A percentile compares a stretch with the other conserved stretches of the same genome.
These are phyloP conservation scores for Mesorhabditis sp. DNA, from an alignment of 2,888 invertebrate genomes.

Conservation along the genomic window DNA sequence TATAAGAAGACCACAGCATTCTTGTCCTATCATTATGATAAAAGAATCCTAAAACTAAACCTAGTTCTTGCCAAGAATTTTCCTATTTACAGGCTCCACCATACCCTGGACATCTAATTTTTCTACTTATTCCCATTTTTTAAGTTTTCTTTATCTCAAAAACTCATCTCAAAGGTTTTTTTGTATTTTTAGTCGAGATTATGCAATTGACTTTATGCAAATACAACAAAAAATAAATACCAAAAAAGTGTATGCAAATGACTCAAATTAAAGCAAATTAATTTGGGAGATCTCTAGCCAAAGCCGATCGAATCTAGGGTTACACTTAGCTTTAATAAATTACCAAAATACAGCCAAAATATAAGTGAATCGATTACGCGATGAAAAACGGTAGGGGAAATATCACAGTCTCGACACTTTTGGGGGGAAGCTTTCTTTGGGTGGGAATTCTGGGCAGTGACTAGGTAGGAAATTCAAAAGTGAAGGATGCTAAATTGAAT, in stretches of 20 bases:
- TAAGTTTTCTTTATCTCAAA: too few relatives aligned
- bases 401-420: not conserved
- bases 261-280: not conserved
- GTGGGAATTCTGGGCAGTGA: not conserved
- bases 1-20: not conserved
- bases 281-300: too few relatives aligned
- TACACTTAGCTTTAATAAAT: too few relatives aligned
- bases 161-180: too few relatives aligned
- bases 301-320: too few relatives aligned
- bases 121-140: too few relatives aligned
- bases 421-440: not conserved
- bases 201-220: too few relatives aligned
- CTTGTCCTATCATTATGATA: constrained; percentile 14
- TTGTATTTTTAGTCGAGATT: too few relatives aligned
- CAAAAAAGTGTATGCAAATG: not conserved
- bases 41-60: not conserved
- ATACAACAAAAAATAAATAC: too few relatives aligned
- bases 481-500: constrained; percentile 2
- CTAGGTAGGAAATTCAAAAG: not conserved
- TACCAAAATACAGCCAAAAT: not conserved
- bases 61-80: not conserved
- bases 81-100: constrained; percentile 36
- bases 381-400: not conserved
- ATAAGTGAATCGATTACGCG: not conserved
- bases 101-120: constrained; percentile 37